Conservation (phyloP, 2,888 invertebrate genomes). For the Camponotus fellah region DNA sequence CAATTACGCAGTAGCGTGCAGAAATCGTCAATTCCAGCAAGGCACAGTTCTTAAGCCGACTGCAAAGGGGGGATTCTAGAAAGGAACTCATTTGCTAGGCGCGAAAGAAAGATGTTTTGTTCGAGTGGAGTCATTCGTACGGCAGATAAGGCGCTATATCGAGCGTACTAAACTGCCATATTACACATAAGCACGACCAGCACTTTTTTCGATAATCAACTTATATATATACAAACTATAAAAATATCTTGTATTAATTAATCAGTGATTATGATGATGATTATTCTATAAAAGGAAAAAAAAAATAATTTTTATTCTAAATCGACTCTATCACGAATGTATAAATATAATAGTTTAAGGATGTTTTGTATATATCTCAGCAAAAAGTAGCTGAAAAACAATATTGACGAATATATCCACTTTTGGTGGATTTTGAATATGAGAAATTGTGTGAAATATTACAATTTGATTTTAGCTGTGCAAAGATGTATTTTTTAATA, state of each 20-base stretch:
- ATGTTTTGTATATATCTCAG: too few relatives aligned
- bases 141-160: slow-evolving; percentile 20
- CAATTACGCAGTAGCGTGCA: slow-evolving; percentile 75
- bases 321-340: background rate
- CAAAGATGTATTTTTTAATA: too few relatives aligned
- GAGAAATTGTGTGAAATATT: too few relatives aligned
- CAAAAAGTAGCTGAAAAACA: too few relatives aligned
- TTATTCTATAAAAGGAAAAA: background rate
- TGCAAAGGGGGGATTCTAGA: slow-evolving; percentile 54
- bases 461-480: too few relatives aligned
- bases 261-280: background rate
- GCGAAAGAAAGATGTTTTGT: slow-evolving; percentile 58
- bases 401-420: too few relatives aligned
- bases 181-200: background rate
- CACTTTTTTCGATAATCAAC: background rate
- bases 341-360: background rate
- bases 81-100: slow-evolving; percentile 53
- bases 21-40: slow-evolving; percentile 75
- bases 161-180: background rate
- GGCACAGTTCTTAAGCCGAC: slow-evolving; percentile 63
- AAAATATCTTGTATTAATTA: background rate
- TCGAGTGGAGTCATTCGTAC: slow-evolving; percentile 56
- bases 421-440: too few relatives aligned
- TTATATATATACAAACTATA: background rate
- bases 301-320: background rate